Evolutionary conservation across 2,797 vertebrate genomes (phyloP), one percentile per base, ranked within the genome.

Genomic region (Rhinophrynus dorsalis): DNA sequence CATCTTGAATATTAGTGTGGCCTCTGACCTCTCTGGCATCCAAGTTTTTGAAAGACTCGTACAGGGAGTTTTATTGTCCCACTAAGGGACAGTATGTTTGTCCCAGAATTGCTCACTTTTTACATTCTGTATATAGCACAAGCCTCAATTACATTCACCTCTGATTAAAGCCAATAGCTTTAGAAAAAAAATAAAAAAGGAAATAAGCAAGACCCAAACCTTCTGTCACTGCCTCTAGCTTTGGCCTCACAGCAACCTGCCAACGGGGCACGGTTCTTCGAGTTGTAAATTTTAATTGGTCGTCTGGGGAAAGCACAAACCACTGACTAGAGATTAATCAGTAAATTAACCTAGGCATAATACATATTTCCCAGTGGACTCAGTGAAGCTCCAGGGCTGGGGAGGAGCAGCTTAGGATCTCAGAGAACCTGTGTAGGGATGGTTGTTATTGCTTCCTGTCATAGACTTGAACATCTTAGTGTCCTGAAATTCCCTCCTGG

Each of bases 281-380:
- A 96, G 95, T 98, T 97, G 96, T 97, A 95, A 93, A 95, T 98
- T 98, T 99, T 99, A 99, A 99, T 99, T 99, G 96, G 96, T 94
- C 97, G 95, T 98, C 95, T 97, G 95, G 96, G 97, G 96, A 96
- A 97, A 98, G 94, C 92, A 91, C 93, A 95, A 96, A 97, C 93
- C 93, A 93, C 95, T 95, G 95, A 94, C 95, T 97, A 90, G 97
- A 97, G 96, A 97, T 98, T 98, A 96, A 98, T 99, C 95, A 98
- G 95, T 95, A 97, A 98, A 98, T 98, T 97, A 98, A 97, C 96
- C 95, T 92, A 97, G 94, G 92, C 94, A 94, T 96, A 96, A 97
- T 96, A 95, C 94, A 92, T 90, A 86, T 91, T 80, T 96, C 96
- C 96, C 96, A 90, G 85, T 77, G 93, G 96, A 93, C 88, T 75